Percentiles rank a stretch among this genome's conserved stretches.
These are phyloP conservation scores for Microplitis mediator DNA, from an alignment of 1,140 invertebrate species.

Conservation along the genomic window DNA sequence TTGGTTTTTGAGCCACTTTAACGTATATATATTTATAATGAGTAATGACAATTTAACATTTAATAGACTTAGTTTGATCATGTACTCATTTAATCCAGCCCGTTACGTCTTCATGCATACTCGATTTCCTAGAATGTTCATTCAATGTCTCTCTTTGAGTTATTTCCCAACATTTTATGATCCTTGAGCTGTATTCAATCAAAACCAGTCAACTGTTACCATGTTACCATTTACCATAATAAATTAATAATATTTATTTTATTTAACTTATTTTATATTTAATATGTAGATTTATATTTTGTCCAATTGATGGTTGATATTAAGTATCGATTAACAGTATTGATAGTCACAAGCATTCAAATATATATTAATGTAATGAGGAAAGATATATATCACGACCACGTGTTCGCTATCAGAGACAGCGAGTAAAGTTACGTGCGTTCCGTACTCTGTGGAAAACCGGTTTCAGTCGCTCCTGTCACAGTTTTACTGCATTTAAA, in stretches of 20 bases:
- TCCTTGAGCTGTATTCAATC: not conserved
- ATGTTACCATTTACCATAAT: too few species aligned
- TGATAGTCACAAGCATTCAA: not conserved
- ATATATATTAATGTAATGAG: not conserved
- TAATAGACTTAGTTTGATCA: constrained; percentile 1
- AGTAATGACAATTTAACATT: not conserved
- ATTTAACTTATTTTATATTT: not conserved
- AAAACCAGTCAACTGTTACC: not conserved
- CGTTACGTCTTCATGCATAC: not conserved
- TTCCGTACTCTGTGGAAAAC: constrained; percentile 3
- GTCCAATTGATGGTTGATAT: too few species aligned
- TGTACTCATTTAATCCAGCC: not conserved
- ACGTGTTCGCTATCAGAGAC: constrained; percentile 16
- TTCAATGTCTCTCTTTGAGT: not conserved
- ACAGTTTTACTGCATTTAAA: constrained; percentile 21
- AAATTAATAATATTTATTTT: not conserved
- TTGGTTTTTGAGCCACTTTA: too few species aligned
- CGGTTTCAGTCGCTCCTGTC: constrained; percentile 23
- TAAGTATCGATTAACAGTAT: not conserved
- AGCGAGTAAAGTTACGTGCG: not conserved
- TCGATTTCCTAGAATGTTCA: constrained; percentile 16
- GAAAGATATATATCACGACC: constrained; percentile 13
- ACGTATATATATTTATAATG: not conserved
- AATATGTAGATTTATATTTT: too few species aligned
- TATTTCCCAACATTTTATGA: not conserved